phyloP scores from a whole-genome alignment of 2,797 vertebrate genomes.

The Chelonia mydas region DNA sequence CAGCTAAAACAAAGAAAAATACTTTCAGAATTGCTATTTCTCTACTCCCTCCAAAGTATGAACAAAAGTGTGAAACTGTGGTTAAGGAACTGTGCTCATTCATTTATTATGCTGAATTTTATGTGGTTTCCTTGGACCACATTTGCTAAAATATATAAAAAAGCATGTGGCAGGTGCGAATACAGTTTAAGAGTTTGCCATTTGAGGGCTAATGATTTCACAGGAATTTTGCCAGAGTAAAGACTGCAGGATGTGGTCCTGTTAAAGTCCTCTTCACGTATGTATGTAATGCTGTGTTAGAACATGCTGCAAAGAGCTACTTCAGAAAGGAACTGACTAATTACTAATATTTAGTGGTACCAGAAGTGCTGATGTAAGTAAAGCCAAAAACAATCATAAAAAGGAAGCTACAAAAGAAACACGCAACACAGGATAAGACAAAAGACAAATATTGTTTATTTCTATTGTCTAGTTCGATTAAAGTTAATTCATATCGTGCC shows the following conservation, averaged over 20 bases:
- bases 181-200: background rate
- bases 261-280: background rate
- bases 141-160: background rate
- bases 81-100: background rate
- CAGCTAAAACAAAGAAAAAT: background rate
- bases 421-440: background rate
- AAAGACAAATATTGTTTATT: background rate
- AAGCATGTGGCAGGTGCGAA: background rate
- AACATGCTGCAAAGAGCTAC: background rate
- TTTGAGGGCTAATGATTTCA: background rate
- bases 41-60: background rate
- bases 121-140: background rate
- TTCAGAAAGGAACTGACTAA: background rate
- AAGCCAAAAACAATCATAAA: background rate
- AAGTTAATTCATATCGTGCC: background rate
- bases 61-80: background rate
- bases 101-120: background rate
- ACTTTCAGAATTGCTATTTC: background rate
- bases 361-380: background rate
- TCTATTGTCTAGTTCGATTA: background rate
- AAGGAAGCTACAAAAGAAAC: background rate
- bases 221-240: background rate
- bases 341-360: background rate
- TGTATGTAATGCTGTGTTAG: background rate
- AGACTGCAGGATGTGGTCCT: background rate